These are phyloP conservation scores for Progne subis DNA, from an alignment of 2,113 vertebrate genomes.

Conservation along the genomic window DNA sequence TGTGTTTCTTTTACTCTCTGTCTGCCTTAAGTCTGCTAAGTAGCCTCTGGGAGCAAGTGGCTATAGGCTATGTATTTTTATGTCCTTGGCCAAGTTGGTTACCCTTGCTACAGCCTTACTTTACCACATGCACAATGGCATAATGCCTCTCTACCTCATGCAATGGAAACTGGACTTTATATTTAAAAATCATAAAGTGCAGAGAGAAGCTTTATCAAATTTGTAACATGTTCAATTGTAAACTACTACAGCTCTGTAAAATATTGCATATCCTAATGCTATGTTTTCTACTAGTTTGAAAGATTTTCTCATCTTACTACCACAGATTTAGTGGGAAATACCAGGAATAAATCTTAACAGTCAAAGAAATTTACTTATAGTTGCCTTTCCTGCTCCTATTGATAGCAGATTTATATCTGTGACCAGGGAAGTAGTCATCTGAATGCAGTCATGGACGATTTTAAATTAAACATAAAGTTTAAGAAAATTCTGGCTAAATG, in stretches of 20 bases:
- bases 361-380: conserved; percentile 53
- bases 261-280: neutral
- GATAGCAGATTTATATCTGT: conserved; percentile 56
- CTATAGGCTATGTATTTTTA: neutral
- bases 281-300: neutral
- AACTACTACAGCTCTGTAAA: neutral
- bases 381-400: conserved; percentile 31
- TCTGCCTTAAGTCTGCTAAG: neutral
- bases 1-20: neutral
- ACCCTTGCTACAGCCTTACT: neutral
- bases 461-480: conserved; percentile 66
- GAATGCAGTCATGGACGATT: conserved; percentile 47
- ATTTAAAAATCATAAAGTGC: neutral
- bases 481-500: conserved; percentile 70
- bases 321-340: conserved; percentile 1
- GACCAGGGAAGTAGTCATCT: conserved; percentile 27
- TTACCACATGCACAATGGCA: neutral
- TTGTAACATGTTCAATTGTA: neutral
- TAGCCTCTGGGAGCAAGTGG: neutral
- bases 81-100: neutral
- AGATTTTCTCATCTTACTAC: neutral
- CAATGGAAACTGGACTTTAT: neutral
- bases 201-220: neutral
- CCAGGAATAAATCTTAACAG: conserved; percentile 1
- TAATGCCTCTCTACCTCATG: neutral